Evolutionary conservation across 2,888 invertebrate species (phyloP).

Genomic region (Synanthedon myopaeformis): DNA sequence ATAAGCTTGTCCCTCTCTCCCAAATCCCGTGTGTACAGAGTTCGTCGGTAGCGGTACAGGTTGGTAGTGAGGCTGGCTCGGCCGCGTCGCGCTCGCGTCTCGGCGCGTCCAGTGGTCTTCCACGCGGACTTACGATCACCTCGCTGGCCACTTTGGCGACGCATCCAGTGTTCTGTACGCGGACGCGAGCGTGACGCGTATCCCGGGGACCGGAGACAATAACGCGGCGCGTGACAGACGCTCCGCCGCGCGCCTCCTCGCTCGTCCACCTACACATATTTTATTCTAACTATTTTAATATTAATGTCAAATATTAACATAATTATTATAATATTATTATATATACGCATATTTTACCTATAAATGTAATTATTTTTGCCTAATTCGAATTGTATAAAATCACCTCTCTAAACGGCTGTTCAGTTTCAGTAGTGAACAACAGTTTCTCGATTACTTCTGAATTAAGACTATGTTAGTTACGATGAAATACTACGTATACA

Average conservation of each 20-base stretch:
- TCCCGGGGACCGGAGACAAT: constrained; percentile 30
- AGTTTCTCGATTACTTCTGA: constrained; percentile 63
- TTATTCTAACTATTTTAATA: constrained; percentile 65
- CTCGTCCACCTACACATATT: constrained; percentile 67
- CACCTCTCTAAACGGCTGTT: constrained; percentile 61
- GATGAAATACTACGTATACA: constrained; percentile 43
- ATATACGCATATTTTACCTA: constrained; percentile 67
- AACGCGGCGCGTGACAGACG: constrained; percentile 28
- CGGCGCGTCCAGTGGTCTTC: constrained; percentile 1
- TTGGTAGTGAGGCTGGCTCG: constrained; percentile 15
- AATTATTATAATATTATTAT: constrained; percentile 66
- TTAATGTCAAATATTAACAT: constrained; percentile 69
- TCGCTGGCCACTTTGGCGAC: constrained; percentile 5
- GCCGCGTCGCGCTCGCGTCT: constrained; percentile 5
- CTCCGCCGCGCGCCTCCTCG: constrained; percentile 48
- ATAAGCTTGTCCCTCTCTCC: constrained; percentile 26
- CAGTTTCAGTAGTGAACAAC: constrained; percentile 59
- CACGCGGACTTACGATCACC: constrained; percentile 3
- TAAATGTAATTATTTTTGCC: constrained; percentile 67
- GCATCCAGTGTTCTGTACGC: constrained; percentile 5
- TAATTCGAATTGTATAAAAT: constrained; percentile 70
- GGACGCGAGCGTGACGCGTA: constrained; percentile 9
- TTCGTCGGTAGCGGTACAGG: constrained; percentile 18
- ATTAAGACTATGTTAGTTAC: constrained; percentile 66
- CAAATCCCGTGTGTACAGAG: constrained; percentile 20